A percentile compares a stretch with the other conserved stretches of the same genome.
These are phyloP conservation scores for Calosoma granatense DNA, from an alignment of 1,140 invertebrate species.

Conservation along the genomic window DNA sequence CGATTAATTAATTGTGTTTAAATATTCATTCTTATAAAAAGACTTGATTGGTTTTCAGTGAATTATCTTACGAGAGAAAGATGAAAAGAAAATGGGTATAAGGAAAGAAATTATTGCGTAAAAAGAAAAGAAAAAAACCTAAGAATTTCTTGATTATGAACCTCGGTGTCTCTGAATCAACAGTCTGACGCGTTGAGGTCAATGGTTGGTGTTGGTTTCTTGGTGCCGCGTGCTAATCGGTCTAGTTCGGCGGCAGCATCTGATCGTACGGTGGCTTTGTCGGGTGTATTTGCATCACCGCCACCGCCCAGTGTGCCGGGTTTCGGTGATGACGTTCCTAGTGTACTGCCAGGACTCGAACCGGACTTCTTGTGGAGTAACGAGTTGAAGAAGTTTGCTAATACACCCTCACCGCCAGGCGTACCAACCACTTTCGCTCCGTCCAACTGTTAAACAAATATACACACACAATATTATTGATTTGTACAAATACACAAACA, in stretches of 20 bases:
- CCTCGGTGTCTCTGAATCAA: conserved; percentile 12
- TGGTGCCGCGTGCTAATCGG: conserved; percentile 67
- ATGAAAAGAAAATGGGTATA: too few species aligned
- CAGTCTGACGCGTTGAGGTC: conserved; percentile 34
- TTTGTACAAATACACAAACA: conserved; percentile 12
- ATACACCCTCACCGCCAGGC: conserved; percentile 80
- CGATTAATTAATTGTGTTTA: too few species aligned
- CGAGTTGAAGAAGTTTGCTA: conserved; percentile 98
- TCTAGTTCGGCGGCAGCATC: conserved; percentile 90
- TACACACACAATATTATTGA: conserved; percentile 1
- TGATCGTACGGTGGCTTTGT: conserved; percentile 64
- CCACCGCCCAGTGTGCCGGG: conserved; percentile 16
- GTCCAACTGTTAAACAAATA: conserved; percentile 48
- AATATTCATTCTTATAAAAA: too few species aligned
- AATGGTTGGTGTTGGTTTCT: conserved; percentile 35
- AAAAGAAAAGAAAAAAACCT: background rate
- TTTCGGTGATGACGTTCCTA: conserved; percentile 28
- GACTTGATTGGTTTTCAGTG: too few species aligned
- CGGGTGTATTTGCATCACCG: conserved; percentile 28
- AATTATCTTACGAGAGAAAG: too few species aligned
- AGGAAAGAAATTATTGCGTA: too few species aligned
- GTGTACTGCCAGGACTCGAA: conserved; percentile 42
- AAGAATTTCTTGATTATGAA: background rate
- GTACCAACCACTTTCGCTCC: conserved; percentile 54
- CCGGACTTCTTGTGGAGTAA: conserved; percentile 85